Evolutionary conservation across 1,140 invertebrate species (phyloP).

Genomic region (Amphibalanus amphitrite): DNA sequence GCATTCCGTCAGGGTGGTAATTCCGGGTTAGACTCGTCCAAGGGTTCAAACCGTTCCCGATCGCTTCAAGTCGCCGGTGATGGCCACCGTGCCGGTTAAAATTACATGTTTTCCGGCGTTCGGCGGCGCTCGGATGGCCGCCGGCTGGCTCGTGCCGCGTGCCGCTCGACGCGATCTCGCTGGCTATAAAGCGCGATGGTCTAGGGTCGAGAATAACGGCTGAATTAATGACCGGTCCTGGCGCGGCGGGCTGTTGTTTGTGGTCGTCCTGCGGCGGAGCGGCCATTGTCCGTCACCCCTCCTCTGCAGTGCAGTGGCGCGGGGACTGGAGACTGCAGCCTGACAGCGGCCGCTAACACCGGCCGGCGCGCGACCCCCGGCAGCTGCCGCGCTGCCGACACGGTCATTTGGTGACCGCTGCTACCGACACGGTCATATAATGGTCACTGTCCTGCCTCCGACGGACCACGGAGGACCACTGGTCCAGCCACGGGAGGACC

Average conservation of each 20-base stretch:
- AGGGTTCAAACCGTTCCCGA: not conserved
- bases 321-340: not conserved
- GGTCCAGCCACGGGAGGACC: too few relatives aligned
- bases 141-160: not conserved
- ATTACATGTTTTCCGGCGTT: not conserved
- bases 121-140: too few relatives aligned
- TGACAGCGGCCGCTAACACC: not conserved
- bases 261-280: too few relatives aligned
- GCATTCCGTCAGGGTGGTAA: not conserved
- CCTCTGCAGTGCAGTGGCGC: too few relatives aligned
- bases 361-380: too few relatives aligned
- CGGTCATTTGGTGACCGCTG: not conserved
- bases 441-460: too few relatives aligned
- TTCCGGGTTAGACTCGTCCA: not conserved
- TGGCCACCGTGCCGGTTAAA: not conserved
- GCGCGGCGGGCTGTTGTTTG: not conserved
- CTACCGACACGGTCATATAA: too few relatives aligned
- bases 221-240: not conserved
- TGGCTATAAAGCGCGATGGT: not conserved
- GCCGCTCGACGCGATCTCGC: not conserved
- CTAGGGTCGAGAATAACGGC: not conserved
- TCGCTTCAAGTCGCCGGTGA: not conserved
- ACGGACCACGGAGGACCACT: too few relatives aligned
- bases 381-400: too few relatives aligned
- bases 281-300: not conserved